Evolutionary conservation across 2,888 invertebrate species (phyloP).

Genomic region (Leuctra nigra): DNA sequence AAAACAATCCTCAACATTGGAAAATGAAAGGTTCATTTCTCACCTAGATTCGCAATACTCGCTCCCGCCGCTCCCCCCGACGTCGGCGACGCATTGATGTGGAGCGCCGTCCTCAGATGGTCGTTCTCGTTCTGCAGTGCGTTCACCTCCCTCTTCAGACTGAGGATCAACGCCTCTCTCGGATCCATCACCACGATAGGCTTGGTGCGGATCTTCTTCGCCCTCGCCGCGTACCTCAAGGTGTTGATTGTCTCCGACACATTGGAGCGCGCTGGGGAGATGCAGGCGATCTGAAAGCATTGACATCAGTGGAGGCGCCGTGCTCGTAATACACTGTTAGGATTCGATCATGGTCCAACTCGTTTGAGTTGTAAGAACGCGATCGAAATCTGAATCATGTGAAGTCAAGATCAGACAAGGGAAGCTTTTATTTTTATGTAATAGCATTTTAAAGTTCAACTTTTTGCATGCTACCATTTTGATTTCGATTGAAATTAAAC

Average conservation of each 20-base stretch:
- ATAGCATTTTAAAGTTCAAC: too few species aligned
- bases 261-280: constrained; percentile 83
- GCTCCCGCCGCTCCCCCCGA: constrained; percentile 28
- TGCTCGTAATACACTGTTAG: too few species aligned
- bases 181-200: constrained; percentile 95
- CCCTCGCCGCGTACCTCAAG: constrained; percentile 83
- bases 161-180: constrained; percentile 82
- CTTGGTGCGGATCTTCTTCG: constrained; percentile 87
- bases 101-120: constrained; percentile 69
- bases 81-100: constrained; percentile 49
- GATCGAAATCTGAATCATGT: too few species aligned
- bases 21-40: too few species aligned
- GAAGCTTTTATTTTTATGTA: too few species aligned
- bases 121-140: constrained; percentile 83
- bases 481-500: too few species aligned
- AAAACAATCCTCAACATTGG: too few species aligned
- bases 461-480: too few species aligned
- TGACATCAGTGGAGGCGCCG: too few species aligned
- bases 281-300: constrained; percentile 81
- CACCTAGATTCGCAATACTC: constrained; percentile 24
- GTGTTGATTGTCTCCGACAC: constrained; percentile 85
- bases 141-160: constrained; percentile 79
- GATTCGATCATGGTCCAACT: too few species aligned
- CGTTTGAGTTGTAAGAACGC: too few species aligned
- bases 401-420: too few species aligned